A percentile compares a stretch with the other conserved stretches of the same genome.
These are phyloP conservation scores for Glyptemys insculpta DNA, from an alignment of 2,797 vertebrate species.

Conservation along the genomic window DNA sequence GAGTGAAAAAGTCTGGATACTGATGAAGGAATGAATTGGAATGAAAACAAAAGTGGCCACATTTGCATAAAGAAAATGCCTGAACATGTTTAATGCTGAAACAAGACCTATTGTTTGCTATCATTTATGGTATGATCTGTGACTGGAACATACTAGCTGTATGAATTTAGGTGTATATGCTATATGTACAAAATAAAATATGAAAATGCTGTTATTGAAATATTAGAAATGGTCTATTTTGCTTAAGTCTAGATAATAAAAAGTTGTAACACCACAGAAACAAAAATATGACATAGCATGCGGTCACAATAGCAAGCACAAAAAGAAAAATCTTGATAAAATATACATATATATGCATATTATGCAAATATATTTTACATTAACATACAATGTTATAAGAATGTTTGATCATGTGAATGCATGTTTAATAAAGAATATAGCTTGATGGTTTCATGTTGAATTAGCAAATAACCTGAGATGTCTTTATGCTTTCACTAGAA, in stretches of 20 bases:
- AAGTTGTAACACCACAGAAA: slow-evolving; percentile 77
- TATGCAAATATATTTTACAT: slow-evolving; percentile 85
- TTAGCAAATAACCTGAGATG: slow-evolving; percentile 83
- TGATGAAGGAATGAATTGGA: slow-evolving; percentile 54
- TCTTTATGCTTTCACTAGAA: slow-evolving; percentile 73
- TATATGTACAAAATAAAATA: slow-evolving; percentile 74
- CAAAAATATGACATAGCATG: slow-evolving; percentile 82
- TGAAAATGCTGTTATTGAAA: slow-evolving; percentile 78
- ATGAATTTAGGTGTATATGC: slow-evolving; percentile 69
- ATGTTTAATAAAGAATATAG: slow-evolving; percentile 73
- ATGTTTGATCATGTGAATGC: slow-evolving; percentile 70
- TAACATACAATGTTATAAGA: slow-evolving; percentile 83
- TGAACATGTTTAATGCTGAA: slow-evolving; percentile 48
- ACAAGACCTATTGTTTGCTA: slow-evolving; percentile 50
- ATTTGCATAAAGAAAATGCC: slow-evolving; percentile 64
- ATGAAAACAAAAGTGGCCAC: slow-evolving; percentile 62
- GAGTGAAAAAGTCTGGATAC: slow-evolving; percentile 77
- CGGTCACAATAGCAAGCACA: slow-evolving; percentile 80
- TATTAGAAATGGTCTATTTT: slow-evolving; percentile 72
- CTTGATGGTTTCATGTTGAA: slow-evolving; percentile 77
- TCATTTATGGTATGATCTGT: slow-evolving; percentile 72
- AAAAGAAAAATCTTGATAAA: slow-evolving; percentile 80
- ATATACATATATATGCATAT: slow-evolving; percentile 83
- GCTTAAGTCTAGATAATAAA: slow-evolving; percentile 74
- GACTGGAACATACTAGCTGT: slow-evolving; percentile 74